These are phyloP conservation scores for Sthenelais limicola DNA, from an alignment of 2,888 invertebrate genomes.

Conservation along the genomic window DNA sequence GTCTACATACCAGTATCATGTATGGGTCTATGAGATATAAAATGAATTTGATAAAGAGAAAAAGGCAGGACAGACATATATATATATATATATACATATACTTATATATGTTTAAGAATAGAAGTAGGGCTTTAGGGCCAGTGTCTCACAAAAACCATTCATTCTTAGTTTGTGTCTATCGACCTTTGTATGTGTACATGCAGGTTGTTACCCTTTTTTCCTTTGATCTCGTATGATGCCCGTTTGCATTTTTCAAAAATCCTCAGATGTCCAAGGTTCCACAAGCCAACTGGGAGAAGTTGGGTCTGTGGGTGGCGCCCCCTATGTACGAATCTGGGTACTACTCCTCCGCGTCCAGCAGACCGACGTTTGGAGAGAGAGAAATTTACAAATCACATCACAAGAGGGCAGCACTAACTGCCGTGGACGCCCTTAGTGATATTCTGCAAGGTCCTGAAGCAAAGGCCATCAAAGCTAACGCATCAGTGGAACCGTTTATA, in stretches of 20 bases:
- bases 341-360: constrained; percentile 64
- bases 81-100: too few species aligned
- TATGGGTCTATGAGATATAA: too few species aligned
- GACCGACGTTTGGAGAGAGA: constrained; percentile 64
- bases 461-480: constrained; percentile 62
- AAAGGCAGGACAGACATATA: too few species aligned
- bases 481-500: constrained; percentile 65
- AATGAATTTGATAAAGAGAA: too few species aligned
- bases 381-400: constrained; percentile 63
- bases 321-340: constrained; percentile 66
- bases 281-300: constrained; percentile 64
- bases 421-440: constrained; percentile 46
- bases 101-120: too few species aligned
- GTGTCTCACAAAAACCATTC: too few species aligned
- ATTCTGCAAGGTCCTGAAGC: constrained; percentile 55
- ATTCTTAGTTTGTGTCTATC: too few species aligned
- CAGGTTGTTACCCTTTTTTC: too few species aligned
- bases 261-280: constrained; percentile 64
- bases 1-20: too few species aligned
- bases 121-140: too few species aligned
- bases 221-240: too few species aligned
- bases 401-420: constrained; percentile 57
- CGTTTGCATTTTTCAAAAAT: constrained; percentile 12
- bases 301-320: constrained; percentile 65
- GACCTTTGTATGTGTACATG: too few species aligned